Base-by-base conservation (phyloP, 2,113 vertebrate genomes). In the Forbesichthys papilliferus region DNA sequence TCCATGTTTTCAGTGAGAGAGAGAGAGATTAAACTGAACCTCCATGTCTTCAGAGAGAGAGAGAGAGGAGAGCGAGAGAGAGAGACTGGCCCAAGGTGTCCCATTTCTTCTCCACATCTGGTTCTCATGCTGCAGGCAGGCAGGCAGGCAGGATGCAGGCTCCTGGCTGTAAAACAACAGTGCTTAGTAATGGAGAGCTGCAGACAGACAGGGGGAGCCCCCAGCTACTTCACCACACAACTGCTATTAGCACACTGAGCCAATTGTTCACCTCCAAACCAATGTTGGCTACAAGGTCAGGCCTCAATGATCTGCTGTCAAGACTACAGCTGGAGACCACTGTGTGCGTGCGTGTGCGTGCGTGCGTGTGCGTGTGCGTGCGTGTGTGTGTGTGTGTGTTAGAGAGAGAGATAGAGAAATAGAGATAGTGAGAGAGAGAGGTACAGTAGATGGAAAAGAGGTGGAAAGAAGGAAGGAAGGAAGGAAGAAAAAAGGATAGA, bases 81-180 rank as follows among this genome's bases (percentile, higher is more conserved):
- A 64, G 61, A n/a, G 16, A 64, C 16, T 51, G 61, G 58, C 48
- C 67, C 27, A 53, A 82, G 79, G 80, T 77, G 74, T 85, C 65
- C 58, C 62, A 71, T 87, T 89, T 80, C 79, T 61, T 68, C 65
- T 46, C 53, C 78, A 86, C 91, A 93, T 92, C 87, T 92, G 90
- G 75, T 90, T 90, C 85, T 87, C 73, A 90, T 91, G 84, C 71
- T 34, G 56, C 54, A 34, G 69, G 75, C 90, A 90, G 86, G 87
- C 27, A 27, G 27, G 27, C 27, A 27, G 27, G 75, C 90, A 90
- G 86, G 87, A 91, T 86, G 73, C 81, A 85, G 65, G 68, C 57
- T 56, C 60, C 69, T 34, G 86, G 77, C 87, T 71, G 75, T 82
- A 87, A 88, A 88, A 81, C 61, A 82, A 78, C 67, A 80, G 75